Conservation (phyloP, 2,797 vertebrate genomes). For the Alfaro cultratus region DNA sequence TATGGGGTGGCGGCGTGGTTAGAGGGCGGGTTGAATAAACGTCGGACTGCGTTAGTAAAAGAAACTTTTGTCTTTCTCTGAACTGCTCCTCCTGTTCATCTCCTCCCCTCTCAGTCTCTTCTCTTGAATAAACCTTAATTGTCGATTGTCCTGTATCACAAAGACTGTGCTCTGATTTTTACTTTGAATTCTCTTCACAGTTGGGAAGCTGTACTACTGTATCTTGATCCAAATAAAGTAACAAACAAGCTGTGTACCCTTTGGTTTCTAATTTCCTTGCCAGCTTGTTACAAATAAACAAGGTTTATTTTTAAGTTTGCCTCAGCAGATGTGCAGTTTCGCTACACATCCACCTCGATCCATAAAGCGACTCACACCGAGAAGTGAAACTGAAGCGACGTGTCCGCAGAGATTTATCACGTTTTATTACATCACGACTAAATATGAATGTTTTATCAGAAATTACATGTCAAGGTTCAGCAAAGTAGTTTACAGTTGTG, state of each 20-base stretch:
- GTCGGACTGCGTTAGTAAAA: conserved; percentile 59
- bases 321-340: not conserved
- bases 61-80: conserved; percentile 50
- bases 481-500: not conserved
- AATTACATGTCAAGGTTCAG: not conserved
- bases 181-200: conserved; percentile 64
- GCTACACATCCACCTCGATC: not conserved
- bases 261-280: conserved; percentile 19
- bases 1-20: conserved; percentile 47
- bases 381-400: not conserved
- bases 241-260: conserved; percentile 42
- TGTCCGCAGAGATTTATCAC: not conserved
- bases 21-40: conserved; percentile 62
- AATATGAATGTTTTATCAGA: not conserved
- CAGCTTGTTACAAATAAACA: not conserved
- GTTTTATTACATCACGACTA: not conserved
- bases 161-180: conserved; percentile 74
- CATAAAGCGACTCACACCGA: not conserved
- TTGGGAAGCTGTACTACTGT: conserved; percentile 79
- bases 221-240: conserved; percentile 82
- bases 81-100: conserved; percentile 32
- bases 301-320: not conserved
- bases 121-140: conserved; percentile 72
- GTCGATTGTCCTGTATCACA: conserved; percentile 73
- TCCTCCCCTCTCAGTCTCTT: conserved; percentile 42